phyloP scores from a whole-genome alignment of 2,113 vertebrate species.

The Amphilophus citrinellus region DNA sequence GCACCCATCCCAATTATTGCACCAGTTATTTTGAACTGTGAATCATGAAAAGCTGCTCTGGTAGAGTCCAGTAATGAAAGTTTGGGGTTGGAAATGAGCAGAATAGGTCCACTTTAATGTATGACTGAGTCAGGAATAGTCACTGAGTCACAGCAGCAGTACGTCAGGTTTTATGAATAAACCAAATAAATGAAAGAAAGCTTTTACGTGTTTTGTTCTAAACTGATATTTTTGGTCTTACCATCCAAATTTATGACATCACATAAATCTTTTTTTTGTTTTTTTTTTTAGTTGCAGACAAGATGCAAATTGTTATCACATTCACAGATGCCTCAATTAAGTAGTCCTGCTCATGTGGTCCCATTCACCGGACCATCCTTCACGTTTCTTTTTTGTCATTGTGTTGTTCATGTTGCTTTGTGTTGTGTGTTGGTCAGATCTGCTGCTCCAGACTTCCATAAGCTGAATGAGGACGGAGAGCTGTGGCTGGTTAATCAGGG shows the following conservation, averaged over 20 bases:
- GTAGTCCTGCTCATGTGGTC: neutral
- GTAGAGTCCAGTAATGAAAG: too few relatives aligned
- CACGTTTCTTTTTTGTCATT: slow-evolving; percentile 47
- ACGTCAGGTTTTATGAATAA: neutral
- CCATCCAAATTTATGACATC: neutral
- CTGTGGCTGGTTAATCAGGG: slow-evolving; percentile 99
- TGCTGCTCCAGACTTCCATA: slow-evolving; percentile 90
- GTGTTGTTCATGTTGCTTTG: slow-evolving; percentile 76
- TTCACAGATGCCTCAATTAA: neutral
- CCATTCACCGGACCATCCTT: neutral
- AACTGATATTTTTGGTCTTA: too few relatives aligned
- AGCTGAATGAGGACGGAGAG: slow-evolving; percentile 98
- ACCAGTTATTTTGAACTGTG: too few relatives aligned
- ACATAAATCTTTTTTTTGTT: neutral
- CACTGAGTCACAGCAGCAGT: neutral
- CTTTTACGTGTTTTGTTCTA: neutral
- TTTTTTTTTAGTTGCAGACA: neutral
- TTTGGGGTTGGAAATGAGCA: neutral
- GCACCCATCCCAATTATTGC: neutral
- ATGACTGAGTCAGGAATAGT: neutral
- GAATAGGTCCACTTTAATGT: neutral
- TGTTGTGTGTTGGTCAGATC: slow-evolving; percentile 87
- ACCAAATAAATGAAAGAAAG: too few relatives aligned
- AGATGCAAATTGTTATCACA: neutral
- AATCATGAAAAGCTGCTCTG: too few relatives aligned